phyloP scores from a whole-genome alignment of 2,888 invertebrate species.

The Lycophotia porphyrea region DNA sequence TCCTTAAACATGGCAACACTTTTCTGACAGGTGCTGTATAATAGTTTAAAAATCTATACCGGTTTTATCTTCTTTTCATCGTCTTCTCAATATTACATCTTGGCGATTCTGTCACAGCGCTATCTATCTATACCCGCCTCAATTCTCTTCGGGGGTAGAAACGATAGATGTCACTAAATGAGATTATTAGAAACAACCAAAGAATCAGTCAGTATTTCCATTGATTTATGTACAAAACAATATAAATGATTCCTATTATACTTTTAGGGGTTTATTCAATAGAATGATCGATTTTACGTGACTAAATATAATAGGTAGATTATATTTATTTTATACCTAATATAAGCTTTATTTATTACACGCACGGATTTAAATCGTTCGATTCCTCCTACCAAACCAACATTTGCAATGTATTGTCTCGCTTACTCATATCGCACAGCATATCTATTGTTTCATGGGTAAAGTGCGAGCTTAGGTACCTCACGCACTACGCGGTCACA shows the following conservation, averaged over 20 bases:
- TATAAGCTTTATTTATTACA: neutral
- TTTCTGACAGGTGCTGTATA: too few relatives aligned
- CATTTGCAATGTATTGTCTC: neutral
- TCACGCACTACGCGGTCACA: neutral
- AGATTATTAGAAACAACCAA: slow-evolving; percentile 38
- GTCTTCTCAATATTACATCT: neutral
- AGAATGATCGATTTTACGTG: neutral
- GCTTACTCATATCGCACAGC: neutral
- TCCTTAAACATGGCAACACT: too few relatives aligned
- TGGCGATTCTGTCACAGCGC: slow-evolving; percentile 22
- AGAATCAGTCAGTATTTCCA: slow-evolving; percentile 37
- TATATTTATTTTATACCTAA: neutral
- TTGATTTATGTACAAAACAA: slow-evolving; percentile 5
- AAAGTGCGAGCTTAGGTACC: neutral
- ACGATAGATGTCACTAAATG: slow-evolving; percentile 16
- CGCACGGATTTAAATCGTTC: neutral
- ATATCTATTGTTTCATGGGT: neutral
- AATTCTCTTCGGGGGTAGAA: neutral
- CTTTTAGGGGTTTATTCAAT: neutral
- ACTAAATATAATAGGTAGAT: neutral
- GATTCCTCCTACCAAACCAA: neutral
- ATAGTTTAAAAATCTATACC: neutral
- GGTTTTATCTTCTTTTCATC: neutral
- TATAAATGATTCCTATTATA: neutral
- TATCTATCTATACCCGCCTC: neutral